These are phyloP conservation scores for Alviniconcha marisindica DNA, from an alignment of 1,140 invertebrate species.

Conservation along the genomic window DNA sequence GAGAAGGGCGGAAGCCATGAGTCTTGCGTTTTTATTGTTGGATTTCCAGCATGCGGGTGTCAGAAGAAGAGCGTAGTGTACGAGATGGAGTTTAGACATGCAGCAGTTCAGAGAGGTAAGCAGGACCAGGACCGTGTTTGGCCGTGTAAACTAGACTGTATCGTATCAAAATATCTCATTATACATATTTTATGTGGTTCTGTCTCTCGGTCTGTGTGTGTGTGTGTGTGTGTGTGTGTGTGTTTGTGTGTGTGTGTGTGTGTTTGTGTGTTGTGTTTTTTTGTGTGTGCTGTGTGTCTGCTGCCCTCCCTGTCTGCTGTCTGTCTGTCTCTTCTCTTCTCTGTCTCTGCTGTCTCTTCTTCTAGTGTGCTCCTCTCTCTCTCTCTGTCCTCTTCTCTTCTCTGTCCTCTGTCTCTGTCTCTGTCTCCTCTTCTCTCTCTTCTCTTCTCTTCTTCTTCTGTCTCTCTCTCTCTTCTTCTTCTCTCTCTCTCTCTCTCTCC, in stretches of 20 bases:
- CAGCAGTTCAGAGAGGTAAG: too few relatives aligned
- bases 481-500: background rate
- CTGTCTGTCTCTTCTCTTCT: background rate
- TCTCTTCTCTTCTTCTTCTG: background rate
- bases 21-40: too few relatives aligned
- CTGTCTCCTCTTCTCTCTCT: background rate
- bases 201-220: background rate
- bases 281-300: background rate
- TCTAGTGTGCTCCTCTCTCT: background rate
- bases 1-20: too few relatives aligned
- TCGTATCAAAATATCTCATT: background rate
- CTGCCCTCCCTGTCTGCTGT: too few relatives aligned
- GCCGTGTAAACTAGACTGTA: too few relatives aligned
- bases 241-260: constrained; percentile 22
- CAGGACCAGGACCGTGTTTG: too few relatives aligned
- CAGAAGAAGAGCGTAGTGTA: too few relatives aligned
- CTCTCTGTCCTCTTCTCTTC: background rate
- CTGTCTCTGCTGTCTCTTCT: background rate
- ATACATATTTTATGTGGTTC: background rate
- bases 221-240: constrained; percentile 15
- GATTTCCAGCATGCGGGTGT: too few relatives aligned
- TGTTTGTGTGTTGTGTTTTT: background rate
- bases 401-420: background rate
- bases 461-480: background rate
- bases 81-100: too few relatives aligned